Base-by-base conservation (phyloP, 23 tunicate species). In the Pegea sp. region DNA sequence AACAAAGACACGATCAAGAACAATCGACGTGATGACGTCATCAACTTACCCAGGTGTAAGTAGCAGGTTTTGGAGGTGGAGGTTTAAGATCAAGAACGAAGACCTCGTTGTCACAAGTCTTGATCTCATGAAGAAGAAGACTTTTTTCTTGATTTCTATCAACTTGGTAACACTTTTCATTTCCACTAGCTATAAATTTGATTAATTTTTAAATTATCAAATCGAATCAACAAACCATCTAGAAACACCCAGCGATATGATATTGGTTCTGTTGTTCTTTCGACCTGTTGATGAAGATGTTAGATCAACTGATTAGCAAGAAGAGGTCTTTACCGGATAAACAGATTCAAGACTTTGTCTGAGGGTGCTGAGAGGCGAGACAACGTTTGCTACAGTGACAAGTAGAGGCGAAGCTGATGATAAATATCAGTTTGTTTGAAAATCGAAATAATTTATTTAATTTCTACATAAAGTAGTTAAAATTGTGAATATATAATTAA, bases 151-250 rank as follows among this genome's bases (percentile, higher is more conserved):
- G 93, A 52, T 44, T 66, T 62, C 49, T 42, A 65, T 81, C 80
- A 59, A 81, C 68, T 22, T 48, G 72, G 49, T 81, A 81, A 31
- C 68, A 81, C 29, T 68, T 61, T 34, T 81, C 93, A 11, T 27
- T 33, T 8, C 33, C 53, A 60, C 93, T 71, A 27, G 77, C 93
- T 81, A 51, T 3, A 38, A 38, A 38, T 8, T 16, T 38, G 46
- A 8, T 38, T 38, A 38, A 38, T 38, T 38, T 11, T 8, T 38
- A 38, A 38, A 38, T 38, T 38, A 8, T 38, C n/a, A n/a, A n/a
- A n/a, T 8, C 46, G 16, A 38, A 38, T 38, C 16, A 38, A 38
- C 46, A 11, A 8, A 72, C 79, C 42, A 33, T 72, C 79, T 3
- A 72, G 53, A 64, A 72, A 72, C 28, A 72, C 33, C 79, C 79